Evolutionary conservation across 2,888 invertebrate species (phyloP).

Genomic region (Sphaerophoria rueppellii): DNA sequence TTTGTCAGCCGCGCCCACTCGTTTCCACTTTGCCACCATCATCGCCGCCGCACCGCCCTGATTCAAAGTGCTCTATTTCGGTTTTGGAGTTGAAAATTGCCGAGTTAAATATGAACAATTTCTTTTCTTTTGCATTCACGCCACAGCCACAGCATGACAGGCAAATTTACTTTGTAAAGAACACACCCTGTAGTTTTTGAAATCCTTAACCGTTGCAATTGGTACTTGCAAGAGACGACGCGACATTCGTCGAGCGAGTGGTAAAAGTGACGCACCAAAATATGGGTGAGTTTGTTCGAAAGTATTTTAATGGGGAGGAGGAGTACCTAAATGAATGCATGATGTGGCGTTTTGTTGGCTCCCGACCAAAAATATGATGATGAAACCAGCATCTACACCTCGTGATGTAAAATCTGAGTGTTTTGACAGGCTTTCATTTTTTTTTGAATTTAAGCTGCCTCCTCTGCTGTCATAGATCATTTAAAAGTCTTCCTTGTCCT

Average conservation of each 20-base stretch:
- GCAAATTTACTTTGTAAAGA: slow-evolving; percentile 41
- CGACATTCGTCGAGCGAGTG: neutral
- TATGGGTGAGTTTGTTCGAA: slow-evolving; percentile 46
- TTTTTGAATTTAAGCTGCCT: neutral
- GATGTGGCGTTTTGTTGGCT: slow-evolving; percentile 50
- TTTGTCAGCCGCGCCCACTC: slow-evolving; percentile 58
- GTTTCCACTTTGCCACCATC: slow-evolving; percentile 3
- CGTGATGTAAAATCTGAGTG: slow-evolving; percentile 36
- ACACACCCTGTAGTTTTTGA: slow-evolving; percentile 13
- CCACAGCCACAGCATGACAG: slow-evolving; percentile 18
- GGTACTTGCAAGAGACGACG: slow-evolving; percentile 35
- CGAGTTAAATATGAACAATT: slow-evolving; percentile 29
- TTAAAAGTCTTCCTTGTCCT: slow-evolving; percentile 51
- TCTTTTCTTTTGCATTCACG: slow-evolving; percentile 29
- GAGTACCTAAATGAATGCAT: slow-evolving; percentile 64
- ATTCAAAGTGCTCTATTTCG: slow-evolving; percentile 33
- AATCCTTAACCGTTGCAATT: slow-evolving; percentile 50
- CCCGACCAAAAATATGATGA: slow-evolving; percentile 59
- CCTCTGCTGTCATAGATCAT: slow-evolving; percentile 31
- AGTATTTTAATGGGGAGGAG: slow-evolving; percentile 47
- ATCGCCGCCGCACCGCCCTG: neutral
- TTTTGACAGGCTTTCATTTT: slow-evolving; percentile 43
- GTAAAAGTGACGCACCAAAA: slow-evolving; percentile 41
- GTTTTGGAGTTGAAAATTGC: slow-evolving; percentile 56
- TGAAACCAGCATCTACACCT: slow-evolving; percentile 18